Evolutionary conservation across 2,113 vertebrate genomes (phyloP).

Genomic region (Aldabrachelys gigantea): DNA sequence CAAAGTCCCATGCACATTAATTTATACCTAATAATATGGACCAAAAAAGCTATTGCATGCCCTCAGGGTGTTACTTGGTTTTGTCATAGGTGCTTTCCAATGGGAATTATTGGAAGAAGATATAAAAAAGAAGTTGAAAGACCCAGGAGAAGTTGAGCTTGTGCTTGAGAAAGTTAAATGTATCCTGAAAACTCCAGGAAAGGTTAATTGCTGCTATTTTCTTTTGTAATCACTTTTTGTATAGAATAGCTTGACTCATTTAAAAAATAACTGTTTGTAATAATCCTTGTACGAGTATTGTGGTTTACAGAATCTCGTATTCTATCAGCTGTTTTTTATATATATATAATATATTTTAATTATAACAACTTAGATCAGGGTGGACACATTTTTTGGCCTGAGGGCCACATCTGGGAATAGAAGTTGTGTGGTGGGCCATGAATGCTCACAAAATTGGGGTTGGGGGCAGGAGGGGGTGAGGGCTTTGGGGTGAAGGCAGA

Average conservation of each 20-base stretch:
- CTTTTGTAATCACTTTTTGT: neutral
- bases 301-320: neutral
- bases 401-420: too few relatives aligned
- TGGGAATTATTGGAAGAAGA: slow-evolving; percentile 93
- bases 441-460: too few relatives aligned
- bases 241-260: neutral
- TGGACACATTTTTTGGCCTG: too few relatives aligned
- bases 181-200: slow-evolving; percentile 83
- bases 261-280: neutral
- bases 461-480: too few relatives aligned
- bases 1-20: neutral
- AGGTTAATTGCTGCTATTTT: slow-evolving; percentile 64
- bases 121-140: slow-evolving; percentile 90
- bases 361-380: neutral
- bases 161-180: slow-evolving; percentile 91
- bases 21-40: neutral
- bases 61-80: neutral
- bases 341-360: too few relatives aligned
- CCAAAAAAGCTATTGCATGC: neutral
- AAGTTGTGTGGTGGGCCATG: too few relatives aligned
- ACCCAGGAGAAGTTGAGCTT: slow-evolving; percentile 84
- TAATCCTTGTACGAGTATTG: neutral
- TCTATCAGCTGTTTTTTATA: neutral
- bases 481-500: too few relatives aligned
- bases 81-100: slow-evolving; percentile 88